These are phyloP conservation scores for Acyrthosiphon pisum DNA, from an alignment of 1,140 invertebrate species.

Conservation along the genomic window DNA sequence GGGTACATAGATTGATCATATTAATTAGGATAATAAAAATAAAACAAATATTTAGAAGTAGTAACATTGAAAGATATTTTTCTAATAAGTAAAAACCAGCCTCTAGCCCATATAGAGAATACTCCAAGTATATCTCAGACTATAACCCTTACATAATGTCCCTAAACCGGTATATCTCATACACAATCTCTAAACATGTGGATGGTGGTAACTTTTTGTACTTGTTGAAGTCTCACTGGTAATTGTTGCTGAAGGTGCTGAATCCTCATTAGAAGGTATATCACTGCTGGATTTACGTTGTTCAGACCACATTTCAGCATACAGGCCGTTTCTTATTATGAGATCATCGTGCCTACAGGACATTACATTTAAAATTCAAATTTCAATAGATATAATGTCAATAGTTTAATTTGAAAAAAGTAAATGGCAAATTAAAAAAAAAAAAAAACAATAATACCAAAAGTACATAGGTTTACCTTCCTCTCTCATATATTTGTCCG, in stretches of 20 bases:
- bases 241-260: neutral
- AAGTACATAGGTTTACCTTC: conserved; percentile 68
- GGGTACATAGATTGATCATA: neutral
- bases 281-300: conserved; percentile 51
- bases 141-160: neutral
- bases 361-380: neutral
- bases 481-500: conserved; percentile 89
- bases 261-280: neutral
- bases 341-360: conserved; percentile 59
- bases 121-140: neutral
- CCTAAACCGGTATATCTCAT: neutral
- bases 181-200: neutral
- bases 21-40: neutral
- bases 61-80: neutral
- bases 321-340: conserved; percentile 57
- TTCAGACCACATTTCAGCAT: conserved; percentile 59
- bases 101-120: neutral
- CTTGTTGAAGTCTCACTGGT: neutral
- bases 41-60: conserved; percentile 5
- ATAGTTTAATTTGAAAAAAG: neutral
- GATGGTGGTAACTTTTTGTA: neutral
- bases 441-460: neutral
- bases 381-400: neutral
- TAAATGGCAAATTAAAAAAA: neutral
- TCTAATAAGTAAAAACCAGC: conserved; percentile 24